Base-by-base conservation (phyloP, 2,113 vertebrate genomes). In the Tretioscincus oriximinensis region DNA sequence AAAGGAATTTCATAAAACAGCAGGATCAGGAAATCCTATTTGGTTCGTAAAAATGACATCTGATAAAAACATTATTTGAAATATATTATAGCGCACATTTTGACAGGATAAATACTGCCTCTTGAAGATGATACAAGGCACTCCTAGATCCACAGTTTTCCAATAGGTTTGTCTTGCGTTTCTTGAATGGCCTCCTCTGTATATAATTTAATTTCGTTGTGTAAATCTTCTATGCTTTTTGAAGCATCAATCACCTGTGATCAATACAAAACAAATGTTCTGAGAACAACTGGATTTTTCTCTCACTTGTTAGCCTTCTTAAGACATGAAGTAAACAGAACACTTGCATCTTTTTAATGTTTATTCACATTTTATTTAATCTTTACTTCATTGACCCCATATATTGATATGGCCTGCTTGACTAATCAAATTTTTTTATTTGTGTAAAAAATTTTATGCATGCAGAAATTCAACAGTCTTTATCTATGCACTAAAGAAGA, bases 231-330 rank as follows among this genome's bases (percentile, higher is more conserved):
- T 4, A 98, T 84, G 76, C 87, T 95, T 78, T 93, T 92, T 11
- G 96, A 95, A 22, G 98, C 98, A 86, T 99, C 94, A 0, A 99
- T 91, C 1, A 90, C 91, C 98, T 99, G 87, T 83, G 54, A 81
- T 63, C 82, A 87, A 72, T 1, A 91, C 63, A 6, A 80, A 79
- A 78, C 28, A 72, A 9, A 66, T 29, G 16, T 58, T 58, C 54
- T 58, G 54, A 58, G 54, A 58, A 58, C 18, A 18, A 58, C 54
- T 58, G 14, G 18, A 51, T 51, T 51, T 58, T 58, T 16, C 18
- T 58, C 16, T 18, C 35, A 41, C 35, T n/a, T n/a, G 35, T 5
- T 41, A 41, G 35, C 35, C 35, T 41, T n/a, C 54, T 58, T 16
- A 18, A 58, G 11, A 18, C 54, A 58, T 51, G 49, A 51, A 51